Evolutionary conservation across 1,140 invertebrate genomes (phyloP).

Genomic region (Aphaenogaster rudis): DNA sequence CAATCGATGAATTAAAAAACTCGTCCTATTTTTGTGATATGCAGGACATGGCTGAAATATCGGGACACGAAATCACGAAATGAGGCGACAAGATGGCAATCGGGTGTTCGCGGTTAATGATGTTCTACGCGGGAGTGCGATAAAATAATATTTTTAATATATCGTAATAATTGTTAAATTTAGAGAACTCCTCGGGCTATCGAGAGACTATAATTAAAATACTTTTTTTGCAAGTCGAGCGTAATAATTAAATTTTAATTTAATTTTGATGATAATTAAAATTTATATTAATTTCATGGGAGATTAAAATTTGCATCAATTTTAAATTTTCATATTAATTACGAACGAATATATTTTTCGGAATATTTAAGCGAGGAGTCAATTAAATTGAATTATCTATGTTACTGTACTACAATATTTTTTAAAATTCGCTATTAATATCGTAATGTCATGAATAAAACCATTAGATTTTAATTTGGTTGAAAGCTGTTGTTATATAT

Average conservation of each 20-base stretch:
- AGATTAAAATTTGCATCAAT: neutral
- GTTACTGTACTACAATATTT: constrained; percentile 21
- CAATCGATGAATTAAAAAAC: too few species aligned
- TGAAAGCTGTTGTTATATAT: neutral
- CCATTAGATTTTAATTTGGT: neutral
- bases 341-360: neutral
- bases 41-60: neutral
- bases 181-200: neutral
- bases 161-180: constrained; percentile 7
- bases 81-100: neutral
- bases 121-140: neutral
- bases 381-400: neutral
- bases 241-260: constrained; percentile 30
- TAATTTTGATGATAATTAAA: neutral
- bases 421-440: neutral
- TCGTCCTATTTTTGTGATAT: neutral
- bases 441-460: neutral
- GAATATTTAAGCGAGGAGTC: neutral
- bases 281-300: neutral
- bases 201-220: neutral
- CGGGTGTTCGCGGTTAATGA: neutral
- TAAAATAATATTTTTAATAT: constrained; percentile 27
- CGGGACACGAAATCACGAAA: neutral
- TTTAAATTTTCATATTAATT: constrained; percentile 11
- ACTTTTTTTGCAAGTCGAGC: neutral